Base-by-base conservation (phyloP, 53 echinoderm and acorn worm species). In the Paelopatides confundens region DNA sequence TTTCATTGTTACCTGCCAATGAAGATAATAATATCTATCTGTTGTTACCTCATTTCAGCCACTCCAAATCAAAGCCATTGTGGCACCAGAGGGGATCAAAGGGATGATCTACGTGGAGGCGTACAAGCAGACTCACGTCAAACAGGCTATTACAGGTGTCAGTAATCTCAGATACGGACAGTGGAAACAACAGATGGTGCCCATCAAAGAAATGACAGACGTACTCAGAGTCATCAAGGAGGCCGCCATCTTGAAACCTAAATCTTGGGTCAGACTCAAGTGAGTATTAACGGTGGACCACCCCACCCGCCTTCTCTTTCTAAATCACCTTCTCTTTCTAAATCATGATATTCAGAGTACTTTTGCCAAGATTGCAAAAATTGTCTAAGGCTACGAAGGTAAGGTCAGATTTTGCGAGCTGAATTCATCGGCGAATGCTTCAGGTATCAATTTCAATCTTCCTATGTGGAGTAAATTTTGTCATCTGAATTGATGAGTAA, bases 141-240 rank as follows among this genome's bases (percentile, higher is more conserved):
- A 99, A 77, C 95, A 95, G n/a, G 92, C 95, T 87, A 99, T 99
- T 74, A 86, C 94, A 43, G 99, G 99, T 1, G 95, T 96, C 2
- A 92, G 99, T 37, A 94, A 92, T 71, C 91, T 99, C 1, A 69
- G 99, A 30, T 90, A 94, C 7, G 99, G 99, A 21, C 95, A 92
- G 71, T 99, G 93, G 91, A 95, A 90, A 4, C 95, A 99, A 77
- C 92, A 96, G 87, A 99, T 99, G 99, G 99, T 99, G 18, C 99
- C 99, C 67, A 96, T 96, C 86, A 99, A 99, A 66, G 99, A 99
- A 81, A 99, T 99, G 99, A 95, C 99, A 9, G 99, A 99, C 71
- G 99, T 99, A 14, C 86, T 96, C 9, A 92, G 94, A 54, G 98
- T 98, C n/a, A 94, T 95, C 89, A 98, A 98, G 77, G 98, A 98